These are phyloP conservation scores for Microctenopoma stevenorrisi DNA, from an alignment of 2,797 vertebrate genomes.

Conservation along the genomic window DNA sequence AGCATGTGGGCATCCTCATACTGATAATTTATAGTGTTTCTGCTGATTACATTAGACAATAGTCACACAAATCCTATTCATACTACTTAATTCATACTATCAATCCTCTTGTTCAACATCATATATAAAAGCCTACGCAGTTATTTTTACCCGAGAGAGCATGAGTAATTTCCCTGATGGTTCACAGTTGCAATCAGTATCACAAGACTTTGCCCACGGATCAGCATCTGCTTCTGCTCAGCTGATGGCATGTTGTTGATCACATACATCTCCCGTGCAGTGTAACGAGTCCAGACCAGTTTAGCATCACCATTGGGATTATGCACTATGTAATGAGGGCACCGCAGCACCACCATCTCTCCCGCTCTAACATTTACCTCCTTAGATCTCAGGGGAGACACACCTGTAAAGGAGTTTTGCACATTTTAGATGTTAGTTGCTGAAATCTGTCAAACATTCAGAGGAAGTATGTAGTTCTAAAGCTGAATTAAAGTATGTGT, in stretches of 20 bases:
- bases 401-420: conserved; percentile 17
- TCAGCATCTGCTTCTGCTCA: conserved; percentile 29
- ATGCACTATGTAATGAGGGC: not conserved
- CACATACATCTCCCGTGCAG: conserved; percentile 18
- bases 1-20: too few species aligned
- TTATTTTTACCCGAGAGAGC: conserved; percentile 54
- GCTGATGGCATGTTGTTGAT: conserved; percentile 20
- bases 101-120: too few species aligned
- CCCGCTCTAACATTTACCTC: conserved; percentile 31
- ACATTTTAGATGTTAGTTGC: not conserved
- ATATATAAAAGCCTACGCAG: too few species aligned
- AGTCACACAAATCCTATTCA: too few species aligned
- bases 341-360: conserved; percentile 52
- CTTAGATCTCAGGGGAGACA: not conserved
- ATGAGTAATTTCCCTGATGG: conserved; percentile 69
- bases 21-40: too few species aligned
- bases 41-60: too few species aligned
- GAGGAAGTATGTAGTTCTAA: too few species aligned
- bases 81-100: too few species aligned
- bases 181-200: conserved; percentile 51
- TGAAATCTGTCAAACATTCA: too few species aligned
- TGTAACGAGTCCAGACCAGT: conserved; percentile 52
- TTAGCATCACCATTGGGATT: not conserved
- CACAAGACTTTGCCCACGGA: conserved; percentile 35
- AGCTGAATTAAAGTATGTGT: too few species aligned